Evolutionary conservation across 1,140 invertebrate genomes (phyloP).

Genomic region (Vanessa atalanta): DNA sequence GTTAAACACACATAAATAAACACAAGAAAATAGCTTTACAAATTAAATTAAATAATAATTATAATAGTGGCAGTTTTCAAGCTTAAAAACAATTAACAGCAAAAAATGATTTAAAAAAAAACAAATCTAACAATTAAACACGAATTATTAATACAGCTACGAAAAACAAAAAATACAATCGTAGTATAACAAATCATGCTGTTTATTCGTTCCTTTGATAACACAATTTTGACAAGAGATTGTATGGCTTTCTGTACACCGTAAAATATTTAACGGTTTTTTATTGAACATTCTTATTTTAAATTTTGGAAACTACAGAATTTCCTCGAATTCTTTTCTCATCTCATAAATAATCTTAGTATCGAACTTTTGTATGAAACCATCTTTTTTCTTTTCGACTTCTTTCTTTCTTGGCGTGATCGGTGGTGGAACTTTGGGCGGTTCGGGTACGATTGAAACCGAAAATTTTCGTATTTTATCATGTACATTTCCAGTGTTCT

Average conservation of each 20-base stretch:
- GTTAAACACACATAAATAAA: neutral
- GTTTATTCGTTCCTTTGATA: neutral
- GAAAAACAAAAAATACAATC: slow-evolving; percentile 1
- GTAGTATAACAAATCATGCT: slow-evolving; percentile 7
- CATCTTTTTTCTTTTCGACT: slow-evolving; percentile 44
- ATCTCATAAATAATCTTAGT: slow-evolving; percentile 62
- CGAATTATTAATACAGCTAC: slow-evolving; percentile 4
- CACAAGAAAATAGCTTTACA: neutral
- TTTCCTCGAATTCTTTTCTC: slow-evolving; percentile 72
- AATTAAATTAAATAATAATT: neutral
- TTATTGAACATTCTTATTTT: neutral
- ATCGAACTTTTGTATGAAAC: slow-evolving; percentile 59
- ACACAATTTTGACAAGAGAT: slow-evolving; percentile 5
- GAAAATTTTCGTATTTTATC: slow-evolving; percentile 78
- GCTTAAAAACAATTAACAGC: slow-evolving; percentile 4
- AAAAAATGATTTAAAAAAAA: neutral
- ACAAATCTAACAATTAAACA: neutral
- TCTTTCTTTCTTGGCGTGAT: slow-evolving; percentile 52
- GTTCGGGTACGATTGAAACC: slow-evolving; percentile 48
- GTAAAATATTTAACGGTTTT: neutral
- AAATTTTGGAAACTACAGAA: slow-evolving; percentile 25
- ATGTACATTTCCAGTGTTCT: slow-evolving; percentile 63
- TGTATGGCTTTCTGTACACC: neutral
- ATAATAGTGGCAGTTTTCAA: slow-evolving; percentile 12
- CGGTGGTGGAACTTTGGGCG: slow-evolving; percentile 37